phyloP scores from a whole-genome alignment of 2,888 invertebrate genomes.

The Drosophila anceps region DNA sequence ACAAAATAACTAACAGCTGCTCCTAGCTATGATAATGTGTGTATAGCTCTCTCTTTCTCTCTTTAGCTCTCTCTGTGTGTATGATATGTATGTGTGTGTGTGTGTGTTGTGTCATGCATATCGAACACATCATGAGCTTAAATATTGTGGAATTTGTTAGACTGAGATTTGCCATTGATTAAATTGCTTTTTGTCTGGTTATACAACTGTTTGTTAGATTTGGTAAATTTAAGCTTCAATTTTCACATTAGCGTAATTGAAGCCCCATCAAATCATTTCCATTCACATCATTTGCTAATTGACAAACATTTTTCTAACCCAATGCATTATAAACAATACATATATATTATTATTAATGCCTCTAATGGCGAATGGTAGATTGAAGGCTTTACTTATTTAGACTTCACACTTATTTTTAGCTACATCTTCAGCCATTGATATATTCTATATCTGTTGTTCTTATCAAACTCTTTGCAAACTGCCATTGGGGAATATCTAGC shows the following conservation, averaged over 20 bases:
- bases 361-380: too few relatives aligned
- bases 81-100: background rate
- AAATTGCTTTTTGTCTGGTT: slow-evolving; percentile 15
- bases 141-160: slow-evolving; percentile 27
- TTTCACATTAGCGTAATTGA: slow-evolving; percentile 48
- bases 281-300: slow-evolving; percentile 33
- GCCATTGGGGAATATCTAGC: slow-evolving; percentile 10
- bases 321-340: slow-evolving; percentile 33
- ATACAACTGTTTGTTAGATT: slow-evolving; percentile 13
- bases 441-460: background rate
- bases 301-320: slow-evolving; percentile 13
- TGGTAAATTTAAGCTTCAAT: slow-evolving; percentile 4
- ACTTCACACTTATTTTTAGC: too few relatives aligned
- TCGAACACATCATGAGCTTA: slow-evolving; percentile 19
- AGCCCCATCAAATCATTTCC: slow-evolving; percentile 32
- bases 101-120: slow-evolving; percentile 21
- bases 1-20: slow-evolving; percentile 32
- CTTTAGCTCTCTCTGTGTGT: background rate
- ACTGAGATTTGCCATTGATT: slow-evolving; percentile 27
- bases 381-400: too few relatives aligned
- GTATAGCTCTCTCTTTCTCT: background rate
- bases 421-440: background rate
- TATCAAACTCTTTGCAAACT: background rate
- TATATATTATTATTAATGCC: slow-evolving; percentile 34
- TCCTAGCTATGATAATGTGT: slow-evolving; percentile 13